These are phyloP conservation scores for Mythimna lalbum DNA, from an alignment of 2,888 invertebrate genomes.

Conservation along the genomic window DNA sequence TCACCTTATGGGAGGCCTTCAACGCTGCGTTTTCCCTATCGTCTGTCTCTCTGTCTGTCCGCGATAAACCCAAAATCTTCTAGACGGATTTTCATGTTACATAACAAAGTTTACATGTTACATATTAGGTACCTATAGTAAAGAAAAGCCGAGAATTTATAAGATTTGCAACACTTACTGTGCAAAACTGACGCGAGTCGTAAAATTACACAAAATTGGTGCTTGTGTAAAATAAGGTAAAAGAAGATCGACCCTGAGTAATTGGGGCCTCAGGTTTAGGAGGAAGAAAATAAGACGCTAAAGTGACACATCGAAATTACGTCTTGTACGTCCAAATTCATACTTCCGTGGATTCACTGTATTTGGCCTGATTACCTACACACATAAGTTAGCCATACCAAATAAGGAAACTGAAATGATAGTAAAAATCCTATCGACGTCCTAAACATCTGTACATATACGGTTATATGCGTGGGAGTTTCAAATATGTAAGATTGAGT, in stretches of 20 bases:
- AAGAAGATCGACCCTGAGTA: not conserved
- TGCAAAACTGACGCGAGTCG: too few species aligned
- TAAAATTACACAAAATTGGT: not conserved
- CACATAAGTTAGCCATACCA: not conserved
- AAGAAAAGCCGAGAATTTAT: too few species aligned
- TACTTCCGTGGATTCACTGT: constrained; percentile 4
- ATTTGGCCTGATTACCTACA: constrained; percentile 27
- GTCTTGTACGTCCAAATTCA: not conserved
- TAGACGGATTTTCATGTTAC: too few species aligned
- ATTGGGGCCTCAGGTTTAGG: not conserved
- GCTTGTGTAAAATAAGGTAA: not conserved
- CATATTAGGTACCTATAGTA: too few species aligned
- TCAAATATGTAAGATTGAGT: constrained; percentile 19
- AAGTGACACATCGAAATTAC: not conserved
- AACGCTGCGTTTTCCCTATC: too few species aligned
- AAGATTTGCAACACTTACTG: too few species aligned
- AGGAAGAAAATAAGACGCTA: not conserved
- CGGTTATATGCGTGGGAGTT: constrained; percentile 20
- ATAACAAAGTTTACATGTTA: too few species aligned
- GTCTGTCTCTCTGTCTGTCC: too few species aligned
- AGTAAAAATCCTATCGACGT: not conserved
- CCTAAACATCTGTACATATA: constrained; percentile 1
- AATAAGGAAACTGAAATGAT: constrained; percentile 18
- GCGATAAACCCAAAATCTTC: too few species aligned
- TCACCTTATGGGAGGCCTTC: too few species aligned